A percentile compares a stretch with the other conserved stretches of the same genome.
These are phyloP conservation scores for Brenthis ino DNA, from an alignment of 2,888 invertebrate species.

Conservation along the genomic window DNA sequence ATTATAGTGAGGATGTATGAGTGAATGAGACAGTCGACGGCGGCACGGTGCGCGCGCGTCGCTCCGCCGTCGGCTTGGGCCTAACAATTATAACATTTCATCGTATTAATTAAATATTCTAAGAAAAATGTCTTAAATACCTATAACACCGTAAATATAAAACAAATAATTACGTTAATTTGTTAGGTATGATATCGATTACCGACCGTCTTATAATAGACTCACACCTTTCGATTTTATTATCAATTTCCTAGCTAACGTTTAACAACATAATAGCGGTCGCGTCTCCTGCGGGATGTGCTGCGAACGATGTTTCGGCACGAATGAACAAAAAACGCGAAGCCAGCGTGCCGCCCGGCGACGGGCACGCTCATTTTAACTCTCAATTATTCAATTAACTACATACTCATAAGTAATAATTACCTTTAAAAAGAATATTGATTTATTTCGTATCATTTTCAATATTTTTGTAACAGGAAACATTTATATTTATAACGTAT, in stretches of 20 bases:
- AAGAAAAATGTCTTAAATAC: constrained; percentile 82
- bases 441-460: constrained; percentile 82
- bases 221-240: constrained; percentile 81
- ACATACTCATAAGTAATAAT: constrained; percentile 81
- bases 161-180: constrained; percentile 82
- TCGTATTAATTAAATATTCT: constrained; percentile 82
- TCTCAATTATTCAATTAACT: constrained; percentile 81
- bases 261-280: constrained; percentile 80
- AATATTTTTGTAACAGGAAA: constrained; percentile 83
- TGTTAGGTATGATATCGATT: constrained; percentile 82
- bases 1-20: constrained; percentile 81
- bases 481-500: constrained; percentile 84
- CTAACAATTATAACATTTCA: constrained; percentile 79
- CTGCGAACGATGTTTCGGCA: constrained; percentile 73
- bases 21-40: constrained; percentile 75
- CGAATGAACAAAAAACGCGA: constrained; percentile 72
- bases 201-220: constrained; percentile 73
- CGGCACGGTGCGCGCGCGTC: constrained; percentile 56
- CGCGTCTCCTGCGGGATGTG: constrained; percentile 70
- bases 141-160: constrained; percentile 83
- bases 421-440: constrained; percentile 82
- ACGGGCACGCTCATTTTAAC: constrained; percentile 73
- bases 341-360: constrained; percentile 71
- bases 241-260: constrained; percentile 83
- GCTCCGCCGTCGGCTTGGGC: constrained; percentile 69